These are phyloP conservation scores for Eustalomyia histrio DNA, from an alignment of 2,888 invertebrate genomes.

Conservation along the genomic window DNA sequence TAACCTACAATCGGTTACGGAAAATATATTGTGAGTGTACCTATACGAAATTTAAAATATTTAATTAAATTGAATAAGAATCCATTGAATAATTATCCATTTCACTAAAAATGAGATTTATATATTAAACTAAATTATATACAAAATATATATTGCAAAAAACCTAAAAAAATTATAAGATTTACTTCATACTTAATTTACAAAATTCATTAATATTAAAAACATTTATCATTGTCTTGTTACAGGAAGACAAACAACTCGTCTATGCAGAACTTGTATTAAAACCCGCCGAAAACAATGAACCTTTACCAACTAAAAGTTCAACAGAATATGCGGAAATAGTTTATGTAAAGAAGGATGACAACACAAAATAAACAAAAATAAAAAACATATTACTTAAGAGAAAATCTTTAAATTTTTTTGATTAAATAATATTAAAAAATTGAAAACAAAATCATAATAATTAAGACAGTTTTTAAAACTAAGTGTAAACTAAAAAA, in stretches of 20 bases:
- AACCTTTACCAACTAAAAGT: slow-evolving; percentile 80
- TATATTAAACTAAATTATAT: not conserved
- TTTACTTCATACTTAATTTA: not conserved
- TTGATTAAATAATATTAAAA: not conserved
- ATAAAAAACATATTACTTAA: not conserved
- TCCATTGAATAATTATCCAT: not conserved
- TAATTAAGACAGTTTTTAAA: slow-evolving; percentile 55
- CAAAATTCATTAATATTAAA: not conserved
- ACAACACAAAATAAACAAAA: slow-evolving; percentile 41
- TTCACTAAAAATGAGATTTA: slow-evolving; percentile 15
- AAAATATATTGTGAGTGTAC: too few species aligned
- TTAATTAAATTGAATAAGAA: not conserved
- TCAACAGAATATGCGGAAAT: slow-evolving; percentile 91
- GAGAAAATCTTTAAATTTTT: slow-evolving; percentile 12
- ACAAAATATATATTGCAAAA: not conserved
- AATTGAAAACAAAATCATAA: slow-evolving; percentile 31
- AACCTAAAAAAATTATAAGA: not conserved
- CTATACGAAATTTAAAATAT: not conserved
- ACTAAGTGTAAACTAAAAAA: slow-evolving; percentile 58
- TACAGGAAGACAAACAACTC: slow-evolving; percentile 83
- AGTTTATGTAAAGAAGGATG: slow-evolving; percentile 82
- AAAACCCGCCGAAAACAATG: slow-evolving; percentile 78
- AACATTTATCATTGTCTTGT: not conserved
- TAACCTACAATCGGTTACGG: too few species aligned
- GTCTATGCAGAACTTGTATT: slow-evolving; percentile 88